Evolutionary conservation across 2,113 vertebrate genomes (phyloP).

Genomic region (Misgurnus mizolepis): DNA sequence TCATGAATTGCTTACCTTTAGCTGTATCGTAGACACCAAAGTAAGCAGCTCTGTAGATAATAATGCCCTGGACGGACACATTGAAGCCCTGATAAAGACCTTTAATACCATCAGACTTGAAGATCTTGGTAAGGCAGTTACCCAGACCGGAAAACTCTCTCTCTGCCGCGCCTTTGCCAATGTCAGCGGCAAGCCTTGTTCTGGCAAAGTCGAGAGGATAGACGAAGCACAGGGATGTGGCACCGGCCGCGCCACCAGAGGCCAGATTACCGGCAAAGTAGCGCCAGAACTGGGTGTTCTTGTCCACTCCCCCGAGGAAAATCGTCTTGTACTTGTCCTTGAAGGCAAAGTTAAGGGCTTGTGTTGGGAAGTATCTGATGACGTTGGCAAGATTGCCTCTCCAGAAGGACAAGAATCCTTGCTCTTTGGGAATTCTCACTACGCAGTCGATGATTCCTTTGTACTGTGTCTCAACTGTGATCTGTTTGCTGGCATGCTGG

Average conservation of each 20-base stretch:
- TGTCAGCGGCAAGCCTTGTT: conserved; percentile 93
- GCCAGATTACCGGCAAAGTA: conserved; percentile 97
- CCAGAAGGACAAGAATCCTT: conserved; percentile 96
- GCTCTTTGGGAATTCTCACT: conserved; percentile 93
- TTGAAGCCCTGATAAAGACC: conserved; percentile 96
- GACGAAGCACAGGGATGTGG: conserved; percentile 97
- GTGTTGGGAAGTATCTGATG: conserved; percentile 98
- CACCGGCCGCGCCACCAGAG: conserved; percentile 92
- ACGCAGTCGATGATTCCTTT: conserved; percentile 97
- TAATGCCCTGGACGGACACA: conserved; percentile 98
- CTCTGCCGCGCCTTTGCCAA: conserved; percentile 84
- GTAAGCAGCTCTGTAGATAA: conserved; percentile 99
- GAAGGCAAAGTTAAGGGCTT: conserved; percentile 99
- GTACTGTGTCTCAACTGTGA: conserved; percentile 90
- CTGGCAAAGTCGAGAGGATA: conserved; percentile 98
- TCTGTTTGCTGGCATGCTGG: conserved; percentile 98
- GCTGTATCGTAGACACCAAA: conserved; percentile 97
- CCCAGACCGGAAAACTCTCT: conserved; percentile 93
- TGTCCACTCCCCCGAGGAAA: conserved; percentile 97
- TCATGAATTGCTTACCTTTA: conserved; percentile 82
- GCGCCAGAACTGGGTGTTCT: conserved; percentile 98
- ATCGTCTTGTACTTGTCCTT: conserved; percentile 99
- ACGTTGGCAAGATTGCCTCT: conserved; percentile 98
- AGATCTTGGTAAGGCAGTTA: conserved; percentile 91
- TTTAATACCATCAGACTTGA: conserved; percentile 87